Conservation (phyloP, 2,888 invertebrate genomes). For the Tetramorium bicarinatum region DNA sequence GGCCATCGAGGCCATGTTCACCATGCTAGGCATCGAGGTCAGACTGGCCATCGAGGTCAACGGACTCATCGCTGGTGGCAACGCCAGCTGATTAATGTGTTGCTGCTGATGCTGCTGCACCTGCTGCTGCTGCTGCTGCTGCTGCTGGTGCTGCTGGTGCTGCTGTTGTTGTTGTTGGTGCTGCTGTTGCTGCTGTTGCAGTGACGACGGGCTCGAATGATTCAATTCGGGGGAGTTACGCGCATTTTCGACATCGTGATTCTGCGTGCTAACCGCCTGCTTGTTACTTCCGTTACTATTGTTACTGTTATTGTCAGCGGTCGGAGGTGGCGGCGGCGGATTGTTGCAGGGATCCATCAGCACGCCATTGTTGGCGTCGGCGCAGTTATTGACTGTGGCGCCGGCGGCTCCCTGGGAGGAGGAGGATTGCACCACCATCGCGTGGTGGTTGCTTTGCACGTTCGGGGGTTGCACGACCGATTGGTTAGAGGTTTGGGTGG, state of each 20-base stretch:
- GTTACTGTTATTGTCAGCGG: slow-evolving; percentile 75
- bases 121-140: slow-evolving; percentile 86
- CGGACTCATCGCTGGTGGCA: slow-evolving; percentile 79
- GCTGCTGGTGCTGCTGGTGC: slow-evolving; percentile 85
- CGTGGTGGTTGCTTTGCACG: slow-evolving; percentile 77
- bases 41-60: slow-evolving; percentile 82
- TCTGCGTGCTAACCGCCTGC: slow-evolving; percentile 77
- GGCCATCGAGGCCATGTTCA: slow-evolving; percentile 75
- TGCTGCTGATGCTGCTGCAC: slow-evolving; percentile 86
- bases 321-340: slow-evolving; percentile 84
- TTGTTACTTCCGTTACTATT: slow-evolving; percentile 75
- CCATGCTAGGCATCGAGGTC: slow-evolving; percentile 77
- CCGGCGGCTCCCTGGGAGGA: slow-evolving; percentile 78
- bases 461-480: slow-evolving; percentile 82
- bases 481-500: slow-evolving; percentile 87
- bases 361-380: slow-evolving; percentile 82
- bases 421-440: slow-evolving; percentile 77
- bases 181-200: slow-evolving; percentile 69
- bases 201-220: slow-evolving; percentile 80
- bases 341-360: slow-evolving; percentile 85
- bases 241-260: slow-evolving; percentile 83
- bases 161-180: slow-evolving; percentile 69
- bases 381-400: slow-evolving; percentile 76
- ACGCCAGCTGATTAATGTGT: slow-evolving; percentile 70
- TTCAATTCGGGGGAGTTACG: slow-evolving; percentile 86